Base-by-base conservation (phyloP, 2,888 invertebrate species). In the Sesia apiformis region DNA sequence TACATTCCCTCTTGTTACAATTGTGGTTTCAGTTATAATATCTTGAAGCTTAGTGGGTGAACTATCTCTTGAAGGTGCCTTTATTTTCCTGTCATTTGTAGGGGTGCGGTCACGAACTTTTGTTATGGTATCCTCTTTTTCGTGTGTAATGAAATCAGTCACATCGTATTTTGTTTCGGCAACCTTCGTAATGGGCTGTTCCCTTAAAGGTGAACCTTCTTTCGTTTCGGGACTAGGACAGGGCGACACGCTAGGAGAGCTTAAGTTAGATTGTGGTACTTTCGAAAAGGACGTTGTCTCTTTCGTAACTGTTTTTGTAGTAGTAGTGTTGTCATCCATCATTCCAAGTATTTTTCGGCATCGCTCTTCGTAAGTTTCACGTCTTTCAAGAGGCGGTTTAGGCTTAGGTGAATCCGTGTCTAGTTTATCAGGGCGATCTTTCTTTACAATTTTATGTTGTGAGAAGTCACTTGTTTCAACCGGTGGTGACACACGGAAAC, bases 321-420 rank as follows among this genome's bases (percentile, higher is more conserved):
- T 70, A 60, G 72, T 74, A 8, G 65, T 71, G 1, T 70, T 78
- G 41, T 78, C 79, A 55, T 80, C 78, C 52, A 87, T 77, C 84
- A 94, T 92, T 3, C 94, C 94, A 46, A 94, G 83, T 63, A 94
- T 94, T 67, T 93, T 91, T 43, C 92, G 90, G 62, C 94, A 94
- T 41, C 94, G 86, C 72, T 94, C 94, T 74, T 94, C 94, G 60
- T 94, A 94, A 1, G 94, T 94, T 76, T 94, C 94, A 43, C 93
- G 91, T 63, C 93, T 87, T 60, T 91, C 91, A 42, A 92, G 74
- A 1, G 93, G 91, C 46, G 92, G 91, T 62, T 91, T 92, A 39
- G 81, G 69, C 62, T 90, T 91, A 4, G 74, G 71, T 40, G 66
- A 59, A 51, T 66, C 66, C n/a, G 57, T 46, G n/a, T 64, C 62